Conservation (phyloP, 2,113 vertebrate species). For the Apus apus region DNA sequence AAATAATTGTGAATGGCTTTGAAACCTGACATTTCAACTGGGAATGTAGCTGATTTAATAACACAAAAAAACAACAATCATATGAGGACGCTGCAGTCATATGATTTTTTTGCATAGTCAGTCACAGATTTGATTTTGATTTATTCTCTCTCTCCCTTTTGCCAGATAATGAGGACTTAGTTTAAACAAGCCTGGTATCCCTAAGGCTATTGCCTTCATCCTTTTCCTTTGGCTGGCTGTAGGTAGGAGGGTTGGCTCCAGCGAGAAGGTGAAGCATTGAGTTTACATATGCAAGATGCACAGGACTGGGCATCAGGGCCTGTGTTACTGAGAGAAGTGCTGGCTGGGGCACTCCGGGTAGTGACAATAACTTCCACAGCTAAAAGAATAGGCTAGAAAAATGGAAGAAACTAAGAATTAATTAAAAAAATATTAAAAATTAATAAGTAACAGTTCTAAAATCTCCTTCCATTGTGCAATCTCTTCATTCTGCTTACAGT, state of each 20-base stretch:
- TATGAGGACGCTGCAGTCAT: slow-evolving; percentile 53
- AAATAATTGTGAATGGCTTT: slow-evolving; percentile 9
- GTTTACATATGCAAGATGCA: neutral
- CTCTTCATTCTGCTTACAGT: neutral
- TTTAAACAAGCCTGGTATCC: slow-evolving; percentile 32
- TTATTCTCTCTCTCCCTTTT: slow-evolving; percentile 27
- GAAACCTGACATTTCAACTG: slow-evolving; percentile 27
- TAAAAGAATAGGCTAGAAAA: neutral
- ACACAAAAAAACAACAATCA: slow-evolving; percentile 39
- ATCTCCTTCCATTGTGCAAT: neutral
- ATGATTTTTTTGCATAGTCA: slow-evolving; percentile 56
- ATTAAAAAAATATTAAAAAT: neutral
- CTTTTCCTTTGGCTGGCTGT: neutral
- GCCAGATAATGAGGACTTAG: slow-evolving; percentile 46
- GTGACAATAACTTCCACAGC: neutral
- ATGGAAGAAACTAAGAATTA: neutral
- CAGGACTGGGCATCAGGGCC: neutral
- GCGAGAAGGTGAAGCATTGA: neutral
- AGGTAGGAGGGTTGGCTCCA: neutral
- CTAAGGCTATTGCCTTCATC: slow-evolving; percentile 19
- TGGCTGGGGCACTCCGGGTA: neutral
- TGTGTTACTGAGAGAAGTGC: neutral
- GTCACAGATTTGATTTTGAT: slow-evolving; percentile 10
- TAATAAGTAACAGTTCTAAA: neutral
- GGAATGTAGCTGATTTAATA: neutral